A percentile compares a stretch with the other conserved stretches of the same genome.
phyloP scores from a whole-genome alignment of 2,888 invertebrate genomes.

The Eugnorisma glareosa region DNA sequence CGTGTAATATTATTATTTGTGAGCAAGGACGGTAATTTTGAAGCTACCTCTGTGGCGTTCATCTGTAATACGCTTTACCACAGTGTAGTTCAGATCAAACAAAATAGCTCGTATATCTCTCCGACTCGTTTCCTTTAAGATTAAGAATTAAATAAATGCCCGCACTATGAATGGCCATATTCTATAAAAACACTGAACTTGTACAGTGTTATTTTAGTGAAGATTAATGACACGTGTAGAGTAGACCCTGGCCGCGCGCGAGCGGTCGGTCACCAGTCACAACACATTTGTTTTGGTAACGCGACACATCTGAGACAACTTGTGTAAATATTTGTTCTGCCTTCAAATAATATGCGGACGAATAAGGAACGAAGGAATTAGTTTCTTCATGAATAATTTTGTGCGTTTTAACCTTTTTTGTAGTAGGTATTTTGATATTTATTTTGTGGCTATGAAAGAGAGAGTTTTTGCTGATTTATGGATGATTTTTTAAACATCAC shows the following conservation, averaged over 20 bases:
- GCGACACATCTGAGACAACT: neutral
- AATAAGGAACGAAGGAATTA: neutral
- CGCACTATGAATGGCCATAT: neutral
- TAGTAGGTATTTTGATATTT: neutral
- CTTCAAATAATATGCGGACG: neutral
- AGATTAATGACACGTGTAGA: slow-evolving; percentile 39
- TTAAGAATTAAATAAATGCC: slow-evolving; percentile 11
- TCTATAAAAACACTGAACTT: slow-evolving; percentile 18
- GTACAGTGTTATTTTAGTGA: slow-evolving; percentile 35
- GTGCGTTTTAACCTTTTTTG: slow-evolving; percentile 1
- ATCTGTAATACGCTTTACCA: neutral
- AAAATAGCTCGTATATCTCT: neutral
- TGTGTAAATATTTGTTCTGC: slow-evolving; percentile 18
- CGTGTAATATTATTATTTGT: neutral
- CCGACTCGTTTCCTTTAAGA: neutral
- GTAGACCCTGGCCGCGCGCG: neutral
- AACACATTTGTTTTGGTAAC: neutral
- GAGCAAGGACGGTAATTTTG: neutral
- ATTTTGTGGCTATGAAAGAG: neutral
- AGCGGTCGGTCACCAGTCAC: neutral
- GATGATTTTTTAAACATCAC: neutral
- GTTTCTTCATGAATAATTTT: slow-evolving; percentile 3
- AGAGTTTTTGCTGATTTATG: neutral
- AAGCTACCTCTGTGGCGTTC: neutral
- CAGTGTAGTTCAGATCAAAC: slow-evolving; percentile 10